A percentile compares a stretch with the other conserved stretches of the same genome.
Evolutionary conservation across 2,113 vertebrate species (phyloP).

Genomic region (Girardinichthys multiradiatus): DNA sequence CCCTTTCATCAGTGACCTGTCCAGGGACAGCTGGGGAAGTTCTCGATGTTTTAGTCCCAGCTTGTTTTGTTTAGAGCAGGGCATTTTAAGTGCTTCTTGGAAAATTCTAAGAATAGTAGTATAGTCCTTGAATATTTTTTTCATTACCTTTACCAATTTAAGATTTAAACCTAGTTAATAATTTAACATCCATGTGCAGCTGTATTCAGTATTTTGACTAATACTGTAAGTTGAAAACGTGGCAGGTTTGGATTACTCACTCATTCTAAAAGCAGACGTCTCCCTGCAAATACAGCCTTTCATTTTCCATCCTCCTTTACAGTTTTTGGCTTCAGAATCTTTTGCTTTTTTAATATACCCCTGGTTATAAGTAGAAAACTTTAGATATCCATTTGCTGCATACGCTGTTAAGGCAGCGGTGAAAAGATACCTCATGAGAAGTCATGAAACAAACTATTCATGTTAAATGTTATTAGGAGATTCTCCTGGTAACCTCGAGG

Average conservation of each 20-base stretch:
- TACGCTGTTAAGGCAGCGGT: constrained; percentile 3
- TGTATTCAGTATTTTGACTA: not conserved
- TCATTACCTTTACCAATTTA: not conserved
- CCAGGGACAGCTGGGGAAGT: no score
- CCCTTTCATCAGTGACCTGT: no score
- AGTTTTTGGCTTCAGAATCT: constrained; percentile 16
- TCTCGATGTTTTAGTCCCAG: not conserved
- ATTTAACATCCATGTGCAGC: not conserved
- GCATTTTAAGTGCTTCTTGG: no score
- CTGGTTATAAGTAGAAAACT: constrained; percentile 10
- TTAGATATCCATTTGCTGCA: constrained; percentile 7
- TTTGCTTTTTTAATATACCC: constrained; percentile 13
- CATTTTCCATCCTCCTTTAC: constrained; percentile 27
- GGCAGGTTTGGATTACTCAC: constrained; percentile 4
- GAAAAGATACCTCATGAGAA: not conserved
- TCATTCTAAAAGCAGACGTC: constrained; percentile 9
- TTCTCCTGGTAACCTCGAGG: no score
- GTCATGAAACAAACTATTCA: constrained; percentile 5
- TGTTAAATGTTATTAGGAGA: constrained; percentile 1
- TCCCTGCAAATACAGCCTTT: constrained; percentile 1
- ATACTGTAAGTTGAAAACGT: not conserved
- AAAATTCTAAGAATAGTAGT: not conserved
- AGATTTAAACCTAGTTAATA: not conserved
- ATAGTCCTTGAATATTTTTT: not conserved
- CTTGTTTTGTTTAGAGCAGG: not conserved